Percentiles rank a stretch among this genome's conserved stretches.
Evolutionary conservation across 92 coral and sea anemone genomes (phyloP).

Genomic region (Phenganax marumi): DNA sequence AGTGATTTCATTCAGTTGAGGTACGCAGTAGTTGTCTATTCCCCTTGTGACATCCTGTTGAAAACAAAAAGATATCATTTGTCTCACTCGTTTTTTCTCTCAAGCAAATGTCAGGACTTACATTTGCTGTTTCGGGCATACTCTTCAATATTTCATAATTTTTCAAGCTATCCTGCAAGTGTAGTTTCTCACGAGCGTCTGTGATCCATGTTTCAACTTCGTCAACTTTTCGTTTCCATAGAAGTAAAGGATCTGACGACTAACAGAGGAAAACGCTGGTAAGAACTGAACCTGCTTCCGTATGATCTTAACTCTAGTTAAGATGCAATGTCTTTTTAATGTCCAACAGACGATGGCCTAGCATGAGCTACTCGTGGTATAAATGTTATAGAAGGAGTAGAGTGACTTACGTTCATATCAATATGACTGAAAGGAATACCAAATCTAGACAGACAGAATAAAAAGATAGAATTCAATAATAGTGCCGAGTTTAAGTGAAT

Average conservation of each 20-base stretch:
- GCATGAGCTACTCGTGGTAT: neutral
- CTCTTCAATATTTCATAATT: neutral
- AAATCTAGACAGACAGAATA: slow-evolving; percentile 19
- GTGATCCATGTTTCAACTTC: slow-evolving; percentile 35
- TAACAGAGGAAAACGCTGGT: neutral
- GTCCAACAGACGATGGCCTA: neutral
- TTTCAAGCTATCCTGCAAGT: slow-evolving; percentile 12
- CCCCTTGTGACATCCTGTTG: slow-evolving; percentile 19
- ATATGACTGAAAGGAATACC: slow-evolving; percentile 40
- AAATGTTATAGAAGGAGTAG: neutral
- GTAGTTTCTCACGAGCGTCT: slow-evolving; percentile 28
- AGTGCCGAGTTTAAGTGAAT: too few relatives aligned
- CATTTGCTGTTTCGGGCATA: slow-evolving; percentile 21
- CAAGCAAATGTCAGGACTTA: neutral
- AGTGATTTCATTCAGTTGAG: slow-evolving; percentile 30
- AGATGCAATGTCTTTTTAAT: too few relatives aligned
- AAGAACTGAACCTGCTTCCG: too few relatives aligned
- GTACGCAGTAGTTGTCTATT: slow-evolving; percentile 34
- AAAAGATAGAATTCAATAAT: neutral
- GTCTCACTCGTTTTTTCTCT: neutral
- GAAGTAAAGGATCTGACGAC: slow-evolving; percentile 41
- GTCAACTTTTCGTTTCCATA: slow-evolving; percentile 33
- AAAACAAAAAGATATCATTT: neutral
- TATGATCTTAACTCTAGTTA: too few relatives aligned
- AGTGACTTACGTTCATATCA: slow-evolving; percentile 18